Base-by-base conservation (phyloP, 2,888 invertebrate species). In the Saturnia japonica region DNA sequence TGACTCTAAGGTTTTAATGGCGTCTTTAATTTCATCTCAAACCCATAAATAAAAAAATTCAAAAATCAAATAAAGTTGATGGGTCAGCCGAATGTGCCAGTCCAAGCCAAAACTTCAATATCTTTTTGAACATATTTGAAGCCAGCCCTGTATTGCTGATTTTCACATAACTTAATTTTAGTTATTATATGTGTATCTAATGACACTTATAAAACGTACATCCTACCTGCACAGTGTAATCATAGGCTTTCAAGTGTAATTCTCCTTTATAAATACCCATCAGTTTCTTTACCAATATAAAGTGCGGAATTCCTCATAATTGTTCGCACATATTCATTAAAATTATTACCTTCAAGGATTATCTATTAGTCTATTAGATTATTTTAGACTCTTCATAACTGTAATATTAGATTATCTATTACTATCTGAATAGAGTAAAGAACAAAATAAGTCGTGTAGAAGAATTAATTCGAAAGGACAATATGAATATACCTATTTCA, bases 121-220 rank as follows among this genome's bases (percentile, higher is more conserved):
- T n/a, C n/a, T n/a, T n/a, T n/a, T n/a, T n/a, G n/a, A n/a, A n/a
- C n/a, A n/a, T n/a, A n/a, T n/a, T n/a, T 57, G 25, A 57, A 57
- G 11, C 57, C 14, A 60, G 25, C 28, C 25, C 22, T 12, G 25
- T 60, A 60, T 11, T 25, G 14, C 25, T 28, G 8, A 14, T 60
- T 28, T 60, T 60, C 28, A 60, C 25, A 60, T 60, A 60, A 28
- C 14, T 28, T 60, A 60, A 25, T 60, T 25, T 60, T 28, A 60
- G 57, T 60, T 60, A 60, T 60, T 28, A 60, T 60, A 8, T 14
- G 8, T 60, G 28, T 60, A n/a, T n/a, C n/a, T n/a, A 60, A 60
- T 60, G 57, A 60, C 57, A 60, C 14, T 28, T 60, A 60, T 60
- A 60, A 25, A 4, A 2, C 11, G 6, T 60, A 60, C 28, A 60